A percentile compares a stretch with the other conserved stretches of the same genome.
phyloP scores from a whole-genome alignment of 2,797 vertebrate species.

The Brachyrhaphis roseni region DNA sequence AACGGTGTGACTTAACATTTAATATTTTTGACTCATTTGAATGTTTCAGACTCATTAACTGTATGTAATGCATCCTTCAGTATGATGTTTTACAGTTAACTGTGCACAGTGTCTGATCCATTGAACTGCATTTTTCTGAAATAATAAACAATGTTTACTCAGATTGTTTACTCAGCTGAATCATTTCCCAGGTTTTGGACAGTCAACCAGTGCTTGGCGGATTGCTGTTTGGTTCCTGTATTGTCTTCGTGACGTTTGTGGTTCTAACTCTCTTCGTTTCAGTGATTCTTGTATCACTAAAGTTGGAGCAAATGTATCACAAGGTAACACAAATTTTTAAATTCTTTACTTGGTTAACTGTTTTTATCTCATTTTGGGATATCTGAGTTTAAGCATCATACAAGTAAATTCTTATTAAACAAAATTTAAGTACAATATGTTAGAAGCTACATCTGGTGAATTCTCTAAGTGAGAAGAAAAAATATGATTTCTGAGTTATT shows the following conservation, averaged over 20 bases:
- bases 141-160: neutral
- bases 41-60: neutral
- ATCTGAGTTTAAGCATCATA: neutral
- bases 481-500: neutral
- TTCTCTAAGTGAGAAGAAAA: neutral
- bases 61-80: neutral
- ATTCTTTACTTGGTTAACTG: neutral
- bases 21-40: neutral
- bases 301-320: slow-evolving; percentile 85
- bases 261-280: slow-evolving; percentile 92
- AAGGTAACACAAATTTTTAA: slow-evolving; percentile 76
- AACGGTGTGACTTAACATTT: neutral
- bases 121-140: neutral
- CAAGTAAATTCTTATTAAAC: neutral
- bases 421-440: neutral
- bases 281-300: slow-evolving; percentile 90
- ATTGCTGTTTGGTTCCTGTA: slow-evolving; percentile 90
- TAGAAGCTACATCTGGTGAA: neutral
- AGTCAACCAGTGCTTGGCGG: slow-evolving; percentile 85
- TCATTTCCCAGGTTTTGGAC: slow-evolving; percentile 83
- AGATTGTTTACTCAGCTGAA: neutral
- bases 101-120: too few species aligned
- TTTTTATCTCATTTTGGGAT: neutral
- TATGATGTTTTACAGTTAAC: neutral
- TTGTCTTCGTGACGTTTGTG: slow-evolving; percentile 91